phyloP scores from a whole-genome alignment of 2,113 vertebrate genomes.

The Montifringilla adamsi region DNA sequence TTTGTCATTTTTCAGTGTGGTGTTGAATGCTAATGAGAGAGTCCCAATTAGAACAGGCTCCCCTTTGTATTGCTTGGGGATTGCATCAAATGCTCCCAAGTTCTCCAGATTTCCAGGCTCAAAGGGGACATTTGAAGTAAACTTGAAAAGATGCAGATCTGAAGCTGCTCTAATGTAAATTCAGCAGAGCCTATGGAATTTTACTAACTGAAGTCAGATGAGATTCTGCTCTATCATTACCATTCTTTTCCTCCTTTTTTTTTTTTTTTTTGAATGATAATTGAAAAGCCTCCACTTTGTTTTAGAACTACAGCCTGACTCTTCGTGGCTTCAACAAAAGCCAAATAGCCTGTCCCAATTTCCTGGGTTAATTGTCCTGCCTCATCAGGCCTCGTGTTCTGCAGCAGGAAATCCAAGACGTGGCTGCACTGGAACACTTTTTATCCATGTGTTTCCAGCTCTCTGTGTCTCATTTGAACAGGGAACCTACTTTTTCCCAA shows the following conservation, averaged over 20 bases:
- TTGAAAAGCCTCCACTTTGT: constrained; percentile 41
- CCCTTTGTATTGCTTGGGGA: constrained; percentile 24
- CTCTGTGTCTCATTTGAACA: not conserved
- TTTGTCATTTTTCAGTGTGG: constrained; percentile 30
- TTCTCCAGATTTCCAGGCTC: constrained; percentile 48
- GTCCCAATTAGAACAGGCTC: constrained; percentile 37
- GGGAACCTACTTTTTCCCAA: not conserved
- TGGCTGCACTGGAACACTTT: not conserved
- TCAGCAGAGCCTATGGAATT: constrained; percentile 43
- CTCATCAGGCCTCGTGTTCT: not conserved
- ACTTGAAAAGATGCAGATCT: constrained; percentile 63
- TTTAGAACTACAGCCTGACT: not conserved
- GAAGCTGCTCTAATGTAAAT: constrained; percentile 46
- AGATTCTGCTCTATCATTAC: not conserved
- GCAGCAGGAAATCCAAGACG: not conserved
- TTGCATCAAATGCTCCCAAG: constrained; percentile 53
- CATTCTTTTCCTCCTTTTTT: not conserved
- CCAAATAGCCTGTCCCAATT: not conserved
- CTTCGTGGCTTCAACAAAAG: constrained; percentile 2
- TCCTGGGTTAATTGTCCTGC: not conserved
- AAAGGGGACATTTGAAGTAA: constrained; percentile 59
- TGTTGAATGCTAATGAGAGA: constrained; percentile 34
- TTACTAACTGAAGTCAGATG: constrained; percentile 23
- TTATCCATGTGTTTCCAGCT: not conserved
- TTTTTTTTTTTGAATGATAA: not conserved